A percentile compares a stretch with the other conserved stretches of the same genome.
phyloP scores from a whole-genome alignment of 2,797 vertebrate species.

The Betta splendens region DNA sequence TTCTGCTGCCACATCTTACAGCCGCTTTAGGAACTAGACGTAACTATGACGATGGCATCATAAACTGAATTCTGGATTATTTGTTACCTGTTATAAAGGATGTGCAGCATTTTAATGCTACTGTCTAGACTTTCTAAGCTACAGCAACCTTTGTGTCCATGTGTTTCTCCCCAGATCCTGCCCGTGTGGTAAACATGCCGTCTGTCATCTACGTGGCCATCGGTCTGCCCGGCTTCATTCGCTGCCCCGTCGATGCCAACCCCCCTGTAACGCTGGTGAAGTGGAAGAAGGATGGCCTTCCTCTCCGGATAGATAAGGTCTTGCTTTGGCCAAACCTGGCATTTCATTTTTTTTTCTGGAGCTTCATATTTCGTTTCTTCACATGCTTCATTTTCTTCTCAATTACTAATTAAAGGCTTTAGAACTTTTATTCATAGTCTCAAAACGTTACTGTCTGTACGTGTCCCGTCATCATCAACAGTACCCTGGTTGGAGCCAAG shows the following conservation, averaged over 20 bases:
- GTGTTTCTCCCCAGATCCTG: constrained; percentile 84
- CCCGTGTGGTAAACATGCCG: constrained; percentile 98
- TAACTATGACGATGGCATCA: too few species aligned
- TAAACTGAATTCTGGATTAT: too few species aligned
- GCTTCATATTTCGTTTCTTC: background rate
- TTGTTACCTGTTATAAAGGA: too few species aligned
- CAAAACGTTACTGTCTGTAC: background rate
- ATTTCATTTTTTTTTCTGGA: background rate
- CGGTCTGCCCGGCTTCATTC: constrained; percentile 94
- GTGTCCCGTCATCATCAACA: constrained; percentile 66
- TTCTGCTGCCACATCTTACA: too few species aligned
- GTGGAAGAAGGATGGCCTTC: constrained; percentile 97
- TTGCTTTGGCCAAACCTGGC: constrained; percentile 1
- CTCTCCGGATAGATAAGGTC: constrained; percentile 87
- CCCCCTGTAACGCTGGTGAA: constrained; percentile 93
- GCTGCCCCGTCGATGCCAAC: constrained; percentile 96
- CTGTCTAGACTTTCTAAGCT: background rate
- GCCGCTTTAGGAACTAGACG: too few species aligned
- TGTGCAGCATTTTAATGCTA: too few species aligned
- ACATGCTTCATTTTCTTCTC: background rate
- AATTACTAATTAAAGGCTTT: background rate
- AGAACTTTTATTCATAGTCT: background rate
- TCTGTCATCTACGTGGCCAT: constrained; percentile 94
- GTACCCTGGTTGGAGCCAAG: constrained; percentile 95
- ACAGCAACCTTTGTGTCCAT: background rate